Base-by-base conservation (phyloP, 2,888 invertebrate genomes). In the Drosophila setosimentum region DNA sequence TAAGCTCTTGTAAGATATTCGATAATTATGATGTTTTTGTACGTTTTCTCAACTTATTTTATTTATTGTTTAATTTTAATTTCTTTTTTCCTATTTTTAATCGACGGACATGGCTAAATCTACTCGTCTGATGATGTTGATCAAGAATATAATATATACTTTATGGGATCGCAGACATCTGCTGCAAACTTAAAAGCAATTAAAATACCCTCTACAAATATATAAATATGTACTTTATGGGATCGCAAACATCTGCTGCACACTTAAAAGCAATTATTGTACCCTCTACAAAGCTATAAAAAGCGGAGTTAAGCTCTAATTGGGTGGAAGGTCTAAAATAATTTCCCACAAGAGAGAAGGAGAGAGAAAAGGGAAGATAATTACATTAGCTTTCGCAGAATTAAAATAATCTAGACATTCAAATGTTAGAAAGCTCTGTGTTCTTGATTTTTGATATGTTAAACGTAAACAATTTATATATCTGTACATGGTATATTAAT, bases 1-100 rank as follows among this genome's bases (percentile, higher is more conserved):
- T 4, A 8, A 21, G 0, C 7, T 13, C 0, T 7, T 21, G 3
- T 21, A 21, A 7, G 21, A 2, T 21, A 2, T n/a, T n/a, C n/a
- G n/a, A n/a, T n/a, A 21, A 42, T 21, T 3, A 21, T 13, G 6
- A 21, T 13, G 13, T 42, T 21, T 11, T 7, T 7, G 13, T 1
- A 1, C 13, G 42, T 42, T 21, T 42, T 6, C 3, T 21, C 21
- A 7, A 16, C 3, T 13, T 3, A 45, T 16, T 45, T 21, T 42
- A 42, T 21, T 42, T 5, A 42, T 11, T 42, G 5, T 42, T 42
- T 0, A 21, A 42, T 21, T 42, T 5, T 2, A 11, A 11, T 21
- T 21, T 21, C 10, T 11, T 21, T 21, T n/a, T 11, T 0, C 0
- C 40, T 11, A 0, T 10, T 40, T 11, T n/a, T 5, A 21, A 40